Conservation (phyloP, 2,888 invertebrate genomes). For the Carabus problematicus region DNA sequence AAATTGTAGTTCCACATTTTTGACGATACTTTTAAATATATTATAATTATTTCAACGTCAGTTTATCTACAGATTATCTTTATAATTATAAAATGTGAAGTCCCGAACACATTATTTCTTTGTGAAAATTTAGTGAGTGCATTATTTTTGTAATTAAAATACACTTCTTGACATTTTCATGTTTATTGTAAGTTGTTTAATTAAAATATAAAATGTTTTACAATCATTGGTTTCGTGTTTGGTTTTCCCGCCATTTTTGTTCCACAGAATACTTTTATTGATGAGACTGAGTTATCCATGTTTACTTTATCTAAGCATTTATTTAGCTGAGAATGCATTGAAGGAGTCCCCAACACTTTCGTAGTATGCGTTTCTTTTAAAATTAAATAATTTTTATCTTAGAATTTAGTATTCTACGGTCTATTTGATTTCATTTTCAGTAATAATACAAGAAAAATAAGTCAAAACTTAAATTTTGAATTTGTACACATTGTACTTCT, state of each 20-base stretch:
- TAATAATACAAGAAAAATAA: no score
- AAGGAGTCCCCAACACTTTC: no score
- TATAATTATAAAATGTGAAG: constrained; percentile 28
- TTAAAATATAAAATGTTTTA: constrained; percentile 41
- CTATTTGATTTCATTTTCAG: no score
- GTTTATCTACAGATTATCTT: constrained; percentile 26
- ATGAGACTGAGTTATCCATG: no score
- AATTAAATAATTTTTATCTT: no score
- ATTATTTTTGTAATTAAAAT: constrained; percentile 41
- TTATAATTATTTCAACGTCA: constrained; percentile 29
- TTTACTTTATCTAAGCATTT: no score
- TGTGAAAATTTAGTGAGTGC: constrained; percentile 37
- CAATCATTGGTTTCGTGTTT: constrained; percentile 12
- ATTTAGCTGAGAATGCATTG: no score
- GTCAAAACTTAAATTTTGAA: no score
- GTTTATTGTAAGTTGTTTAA: constrained; percentile 41
- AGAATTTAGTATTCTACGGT: no score
- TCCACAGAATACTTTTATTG: no score
- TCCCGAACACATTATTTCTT: constrained; percentile 27
- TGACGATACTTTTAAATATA: constrained; percentile 20
- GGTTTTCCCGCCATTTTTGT: neutral
- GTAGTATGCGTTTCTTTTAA: no score
- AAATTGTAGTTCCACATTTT: constrained; percentile 25
- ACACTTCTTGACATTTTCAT: constrained; percentile 37
- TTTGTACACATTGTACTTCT: no score